phyloP scores from a whole-genome alignment of 2,797 vertebrate genomes.

The Micrastur ruficollis region DNA sequence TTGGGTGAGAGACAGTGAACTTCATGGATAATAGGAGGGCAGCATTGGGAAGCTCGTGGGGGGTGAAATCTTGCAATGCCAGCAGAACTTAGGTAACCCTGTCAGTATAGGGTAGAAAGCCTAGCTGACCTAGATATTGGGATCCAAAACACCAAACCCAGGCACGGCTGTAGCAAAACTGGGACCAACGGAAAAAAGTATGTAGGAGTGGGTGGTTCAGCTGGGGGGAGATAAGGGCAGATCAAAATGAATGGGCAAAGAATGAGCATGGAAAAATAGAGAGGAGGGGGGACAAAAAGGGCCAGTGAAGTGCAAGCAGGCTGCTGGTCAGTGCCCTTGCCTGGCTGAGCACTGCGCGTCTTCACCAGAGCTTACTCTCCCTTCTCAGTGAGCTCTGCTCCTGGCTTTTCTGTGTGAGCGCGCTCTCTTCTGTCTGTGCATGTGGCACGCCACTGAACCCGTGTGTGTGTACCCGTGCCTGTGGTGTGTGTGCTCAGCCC shows the following conservation, averaged over 20 bases:
- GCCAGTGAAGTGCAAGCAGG: rapidly evolving
- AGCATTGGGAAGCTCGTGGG: background rate
- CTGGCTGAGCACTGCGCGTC: background rate
- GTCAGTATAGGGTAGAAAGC: background rate
- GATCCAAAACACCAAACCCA: background rate
- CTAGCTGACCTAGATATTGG: background rate
- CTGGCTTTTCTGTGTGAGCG: background rate
- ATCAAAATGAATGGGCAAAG: background rate
- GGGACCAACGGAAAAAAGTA: background rate
- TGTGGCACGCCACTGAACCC: background rate
- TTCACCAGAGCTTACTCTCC: background rate
- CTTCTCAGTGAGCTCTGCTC: background rate
- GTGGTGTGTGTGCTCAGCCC: rapidly evolving
- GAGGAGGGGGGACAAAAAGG: background rate
- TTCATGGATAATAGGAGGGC: background rate
- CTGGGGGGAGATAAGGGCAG: rapidly evolving
- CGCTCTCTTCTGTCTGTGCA: background rate
- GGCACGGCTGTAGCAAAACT: background rate
- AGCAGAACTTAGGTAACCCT: background rate
- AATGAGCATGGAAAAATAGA: background rate
- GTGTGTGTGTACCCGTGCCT: background rate
- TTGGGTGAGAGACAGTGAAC: background rate
- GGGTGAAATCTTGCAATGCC: background rate
- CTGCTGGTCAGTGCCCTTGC: background rate
- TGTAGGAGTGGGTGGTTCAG: background rate